Conservation (phyloP, 2,113 vertebrate genomes). For the Lamprotornis superbus region DNA sequence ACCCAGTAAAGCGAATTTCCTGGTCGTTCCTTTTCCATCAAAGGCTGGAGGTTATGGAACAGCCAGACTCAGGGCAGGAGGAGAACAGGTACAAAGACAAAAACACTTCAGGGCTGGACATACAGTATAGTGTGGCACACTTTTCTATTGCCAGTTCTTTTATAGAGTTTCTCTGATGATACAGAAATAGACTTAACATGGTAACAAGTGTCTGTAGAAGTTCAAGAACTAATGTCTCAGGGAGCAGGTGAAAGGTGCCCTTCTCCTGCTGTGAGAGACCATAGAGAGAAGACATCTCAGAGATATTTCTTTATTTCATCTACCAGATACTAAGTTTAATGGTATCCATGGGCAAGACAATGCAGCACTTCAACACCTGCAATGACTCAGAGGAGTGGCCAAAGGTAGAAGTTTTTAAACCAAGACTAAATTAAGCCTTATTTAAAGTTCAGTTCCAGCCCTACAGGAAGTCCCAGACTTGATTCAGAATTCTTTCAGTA, state of each 20-base stretch:
- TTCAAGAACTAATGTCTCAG: not conserved
- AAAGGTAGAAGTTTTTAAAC: not conserved
- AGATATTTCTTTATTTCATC: not conserved
- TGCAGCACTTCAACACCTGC: not conserved
- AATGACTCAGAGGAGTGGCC: not conserved
- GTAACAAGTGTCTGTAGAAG: not conserved
- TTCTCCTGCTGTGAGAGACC: not conserved
- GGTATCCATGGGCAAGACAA: not conserved
- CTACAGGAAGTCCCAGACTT: not conserved
- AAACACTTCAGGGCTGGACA: not conserved
- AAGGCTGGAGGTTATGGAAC: not conserved
- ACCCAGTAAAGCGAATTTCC: not conserved
- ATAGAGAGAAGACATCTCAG: not conserved
- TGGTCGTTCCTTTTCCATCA: not conserved
- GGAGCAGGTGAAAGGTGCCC: not conserved
- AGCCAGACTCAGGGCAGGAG: not conserved
- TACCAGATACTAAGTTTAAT: not conserved
- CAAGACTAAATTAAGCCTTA: not conserved
- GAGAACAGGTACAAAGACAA: not conserved
- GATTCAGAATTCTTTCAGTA: not conserved
- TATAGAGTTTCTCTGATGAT: not conserved
- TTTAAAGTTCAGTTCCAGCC: not conserved
- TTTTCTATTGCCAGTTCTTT: not conserved
- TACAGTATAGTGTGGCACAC: accelerated
- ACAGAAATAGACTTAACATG: not conserved